Evolutionary conservation across 1,140 invertebrate species (phyloP), one percentile per base, ranked within the genome.

Genomic region (Hypsibius dujardini): DNA sequence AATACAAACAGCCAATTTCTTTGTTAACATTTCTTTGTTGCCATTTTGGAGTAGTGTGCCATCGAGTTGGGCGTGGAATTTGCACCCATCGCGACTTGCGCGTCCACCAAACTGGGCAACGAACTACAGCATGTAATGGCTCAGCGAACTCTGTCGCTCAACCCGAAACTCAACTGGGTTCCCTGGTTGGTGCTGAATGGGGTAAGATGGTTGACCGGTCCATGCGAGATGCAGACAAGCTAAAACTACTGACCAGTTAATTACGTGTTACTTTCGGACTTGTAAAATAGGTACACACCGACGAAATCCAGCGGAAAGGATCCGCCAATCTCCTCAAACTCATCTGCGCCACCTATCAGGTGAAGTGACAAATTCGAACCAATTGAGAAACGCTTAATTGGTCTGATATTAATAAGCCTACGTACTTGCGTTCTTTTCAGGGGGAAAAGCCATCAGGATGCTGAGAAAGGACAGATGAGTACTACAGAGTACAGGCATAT

Each of bases 111-210:
- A 1, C 81, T 84, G 72, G 90, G 89, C 1, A 84, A 85, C 74
- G 79, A 83, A 71, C 79, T 93, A 46, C 79, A 92, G 71, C 90
- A 90, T 76, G 79, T 85, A 74, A 84, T 90, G 81, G 90, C 90
- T 47, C 84, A 88, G 74, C 80, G 84, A 73, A 93, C 90, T 2
- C 79, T 87, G 72, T 80, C 83, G 1, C 79, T 93, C 2, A 80
- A 81, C 2, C 89, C 90, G 59, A 72, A 77, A 62, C 82, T 87
- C 47, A 81, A 79, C 70, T 93, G 91, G 76, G 90, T 94, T 77
- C 90, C 91, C 47, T 92, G 90, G 71, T 84, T 95, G 60, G 84
- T 86, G 62, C 76, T 93, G 28, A 86, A 92, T 81, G 85, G 86
- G 72, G 87, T 87, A 67, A 12, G 62, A n/a, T n/a, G 50, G 50